Conservation (phyloP, 1,140 invertebrate genomes). For the Monomorium pharaonis region DNA sequence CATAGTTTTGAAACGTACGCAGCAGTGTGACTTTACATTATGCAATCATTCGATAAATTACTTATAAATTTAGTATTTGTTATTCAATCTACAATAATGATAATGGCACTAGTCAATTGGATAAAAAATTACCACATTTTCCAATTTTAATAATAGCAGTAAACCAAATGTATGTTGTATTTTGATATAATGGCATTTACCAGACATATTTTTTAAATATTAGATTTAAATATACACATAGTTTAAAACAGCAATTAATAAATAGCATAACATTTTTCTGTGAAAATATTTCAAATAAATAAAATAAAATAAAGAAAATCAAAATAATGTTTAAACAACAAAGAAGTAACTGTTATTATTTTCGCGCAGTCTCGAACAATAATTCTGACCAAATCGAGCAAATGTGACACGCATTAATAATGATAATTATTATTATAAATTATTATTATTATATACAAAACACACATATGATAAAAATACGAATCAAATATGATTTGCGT, state of each 20-base stretch:
- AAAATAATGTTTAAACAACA: background rate
- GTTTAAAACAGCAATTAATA: background rate
- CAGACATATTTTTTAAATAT: background rate
- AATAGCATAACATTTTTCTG: background rate
- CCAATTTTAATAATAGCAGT: background rate
- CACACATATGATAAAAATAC: background rate
- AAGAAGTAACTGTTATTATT: background rate
- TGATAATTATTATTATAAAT: background rate
- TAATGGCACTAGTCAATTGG: background rate
- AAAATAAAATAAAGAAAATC: background rate
- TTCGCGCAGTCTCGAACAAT: background rate
- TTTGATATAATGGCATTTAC: background rate
- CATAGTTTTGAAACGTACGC: conserved; percentile 50
- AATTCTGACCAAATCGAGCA: background rate
- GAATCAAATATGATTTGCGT: conserved; percentile 19
- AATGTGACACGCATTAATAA: background rate
- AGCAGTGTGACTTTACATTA: conserved; percentile 38
- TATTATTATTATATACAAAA: background rate
- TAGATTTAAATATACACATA: background rate
- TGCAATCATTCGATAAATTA: conserved; percentile 14
- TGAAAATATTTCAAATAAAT: background rate
- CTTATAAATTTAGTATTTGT: conserved; percentile 18
- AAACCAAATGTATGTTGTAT: background rate
- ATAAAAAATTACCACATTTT: background rate
- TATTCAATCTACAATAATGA: conserved; percentile 9